Conservation (phyloP, 2,113 vertebrate genomes). For the Oenanthe oenanthe region DNA sequence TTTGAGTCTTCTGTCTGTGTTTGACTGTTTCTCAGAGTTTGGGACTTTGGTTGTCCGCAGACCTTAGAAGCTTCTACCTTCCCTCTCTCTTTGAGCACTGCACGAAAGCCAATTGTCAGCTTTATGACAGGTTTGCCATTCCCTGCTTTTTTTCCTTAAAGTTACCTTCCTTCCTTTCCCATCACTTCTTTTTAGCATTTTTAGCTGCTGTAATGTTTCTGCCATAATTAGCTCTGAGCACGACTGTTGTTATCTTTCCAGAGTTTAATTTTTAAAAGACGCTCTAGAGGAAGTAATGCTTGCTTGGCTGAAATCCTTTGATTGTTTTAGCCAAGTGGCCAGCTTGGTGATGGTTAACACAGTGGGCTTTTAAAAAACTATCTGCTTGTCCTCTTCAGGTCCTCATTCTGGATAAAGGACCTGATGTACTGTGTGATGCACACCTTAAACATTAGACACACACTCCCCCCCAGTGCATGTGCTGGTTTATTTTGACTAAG, state of each 20-base stretch:
- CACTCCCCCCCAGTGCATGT: neutral
- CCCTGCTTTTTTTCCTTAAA: neutral
- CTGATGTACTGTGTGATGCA: neutral
- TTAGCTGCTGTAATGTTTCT: neutral
- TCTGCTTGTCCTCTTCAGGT: neutral
- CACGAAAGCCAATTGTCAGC: neutral
- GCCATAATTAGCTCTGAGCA: conserved; percentile 36
- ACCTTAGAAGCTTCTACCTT: neutral
- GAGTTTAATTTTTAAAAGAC: conserved; percentile 53
- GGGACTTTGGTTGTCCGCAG: neutral
- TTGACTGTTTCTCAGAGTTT: neutral
- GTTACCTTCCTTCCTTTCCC: conserved; percentile 49
- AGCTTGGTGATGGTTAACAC: neutral
- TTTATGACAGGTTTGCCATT: neutral
- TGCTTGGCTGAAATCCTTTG: conserved; percentile 46
- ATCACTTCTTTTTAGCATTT: conserved; percentile 18
- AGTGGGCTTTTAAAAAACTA: neutral
- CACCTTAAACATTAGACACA: neutral
- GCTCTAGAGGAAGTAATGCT: conserved; percentile 38
- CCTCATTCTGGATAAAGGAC: neutral
- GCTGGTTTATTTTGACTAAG: neutral
- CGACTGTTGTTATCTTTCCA: conserved; percentile 19
- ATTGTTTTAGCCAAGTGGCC: conserved; percentile 16
- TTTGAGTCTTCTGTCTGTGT: neutral
- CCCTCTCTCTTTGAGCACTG: accelerated